Conservation (phyloP, 2,113 vertebrate genomes). For the Scopus umbretta region DNA sequence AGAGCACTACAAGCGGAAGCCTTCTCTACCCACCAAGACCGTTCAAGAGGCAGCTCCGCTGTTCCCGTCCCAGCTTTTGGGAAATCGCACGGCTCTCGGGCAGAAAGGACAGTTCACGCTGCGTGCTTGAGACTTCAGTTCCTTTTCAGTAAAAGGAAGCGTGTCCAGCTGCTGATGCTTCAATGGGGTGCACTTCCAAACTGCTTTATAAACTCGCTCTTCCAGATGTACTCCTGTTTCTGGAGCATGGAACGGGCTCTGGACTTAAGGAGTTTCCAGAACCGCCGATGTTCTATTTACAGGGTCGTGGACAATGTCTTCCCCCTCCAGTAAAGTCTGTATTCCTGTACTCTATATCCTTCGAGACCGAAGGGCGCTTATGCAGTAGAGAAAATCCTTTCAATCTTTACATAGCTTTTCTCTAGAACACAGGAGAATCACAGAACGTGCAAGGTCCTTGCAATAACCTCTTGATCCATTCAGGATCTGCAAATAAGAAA, state of each 20-base stretch:
- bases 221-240: background rate
- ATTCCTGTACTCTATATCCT: background rate
- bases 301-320: background rate
- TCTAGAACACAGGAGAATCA: slow-evolving; percentile 90
- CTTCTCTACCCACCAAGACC: slow-evolving; percentile 2
- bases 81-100: background rate
- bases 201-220: background rate
- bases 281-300: background rate
- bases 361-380: background rate
- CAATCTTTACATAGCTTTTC: background rate
- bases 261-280: background rate
- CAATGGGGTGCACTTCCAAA: background rate
- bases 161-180: background rate
- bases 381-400: background rate
- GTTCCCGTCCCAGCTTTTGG: background rate
- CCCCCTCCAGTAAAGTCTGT: background rate
- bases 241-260: background rate
- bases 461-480: slow-evolving; percentile 93
- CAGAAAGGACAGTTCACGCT: background rate
- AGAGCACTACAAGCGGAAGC: background rate
- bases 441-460: slow-evolving; percentile 90
- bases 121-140: background rate
- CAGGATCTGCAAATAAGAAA: slow-evolving; percentile 83
- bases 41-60: background rate
- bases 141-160: background rate